Conservation (phyloP, 2,888 invertebrate genomes). For the Ochlodes sylvanus region DNA sequence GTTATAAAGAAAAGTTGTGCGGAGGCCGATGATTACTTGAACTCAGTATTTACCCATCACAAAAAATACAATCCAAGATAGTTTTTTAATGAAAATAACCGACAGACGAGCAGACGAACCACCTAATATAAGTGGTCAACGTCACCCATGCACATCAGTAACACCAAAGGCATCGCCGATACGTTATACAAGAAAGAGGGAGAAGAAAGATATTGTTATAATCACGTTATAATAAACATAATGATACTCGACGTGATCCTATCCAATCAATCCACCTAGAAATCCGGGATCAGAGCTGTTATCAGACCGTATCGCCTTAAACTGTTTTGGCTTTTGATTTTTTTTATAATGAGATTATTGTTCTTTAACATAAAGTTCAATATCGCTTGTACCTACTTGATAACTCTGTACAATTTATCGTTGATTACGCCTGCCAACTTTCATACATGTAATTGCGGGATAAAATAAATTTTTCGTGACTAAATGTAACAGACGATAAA, state of each 20-base stretch:
- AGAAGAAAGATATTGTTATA: too few relatives aligned
- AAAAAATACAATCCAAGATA: too few relatives aligned
- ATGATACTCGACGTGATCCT: constrained; percentile 29
- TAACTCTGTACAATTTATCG: constrained; percentile 40
- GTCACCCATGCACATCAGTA: too few relatives aligned
- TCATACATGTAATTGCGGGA: constrained; percentile 22
- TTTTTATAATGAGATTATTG: constrained; percentile 16
- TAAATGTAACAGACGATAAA: constrained; percentile 5
- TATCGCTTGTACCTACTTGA: constrained; percentile 36
- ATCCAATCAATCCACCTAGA: constrained; percentile 42
- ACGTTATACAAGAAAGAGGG: too few relatives aligned
- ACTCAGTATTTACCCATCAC: too few relatives aligned
- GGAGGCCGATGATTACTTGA: too few relatives aligned
- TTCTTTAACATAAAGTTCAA: constrained; percentile 35
- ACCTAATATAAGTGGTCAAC: too few relatives aligned
- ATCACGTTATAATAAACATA: constrained; percentile 17
- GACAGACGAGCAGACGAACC: too few relatives aligned
- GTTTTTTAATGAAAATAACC: too few relatives aligned
- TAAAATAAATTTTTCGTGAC: constrained; percentile 10
- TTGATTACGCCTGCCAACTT: constrained; percentile 20
- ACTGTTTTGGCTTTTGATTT: constrained; percentile 41
- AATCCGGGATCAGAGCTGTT: constrained; percentile 55
- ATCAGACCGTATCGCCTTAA: constrained; percentile 59
- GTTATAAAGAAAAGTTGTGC: too few relatives aligned
- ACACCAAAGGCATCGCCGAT: too few relatives aligned